Base-by-base conservation (phyloP, 2,888 invertebrate species). In the Drosophila robusta region DNA sequence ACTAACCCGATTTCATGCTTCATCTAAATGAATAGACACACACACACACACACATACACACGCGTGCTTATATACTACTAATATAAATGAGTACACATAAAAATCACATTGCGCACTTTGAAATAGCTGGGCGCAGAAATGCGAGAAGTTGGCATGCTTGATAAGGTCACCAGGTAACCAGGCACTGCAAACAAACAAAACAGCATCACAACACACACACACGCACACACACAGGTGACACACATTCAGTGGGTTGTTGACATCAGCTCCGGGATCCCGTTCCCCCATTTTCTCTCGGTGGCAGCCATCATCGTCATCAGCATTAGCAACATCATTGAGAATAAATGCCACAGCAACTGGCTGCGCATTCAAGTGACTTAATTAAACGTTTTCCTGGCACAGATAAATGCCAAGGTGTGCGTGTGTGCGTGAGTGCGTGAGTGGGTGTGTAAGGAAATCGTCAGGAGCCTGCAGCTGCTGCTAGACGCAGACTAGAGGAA, bases 281-380 rank as follows among this genome's bases (percentile, higher is more conserved):
- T 45, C 32, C 9, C 11, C 11, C 11, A 11, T n/a, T n/a, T n/a
- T 2, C 18, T 2, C 24, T 50, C 61, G 50, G 29, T 24, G 44
- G 50, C 45, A 47, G 57, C 34, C 57, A 65, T 64, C 78, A 64
- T 65, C 67, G 71, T 77, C 83, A 83, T 86, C 84, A 86, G 65
- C 80, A 83, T 82, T 82, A 83, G 80, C 78, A 86, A 83, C 87
- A 77, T 81, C 87, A 83, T 81, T 86, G 80, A 83, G 84, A 86
- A 75, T 83, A 86, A 86, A 80, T 86, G 87, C 80, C 80, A 86
- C 69, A 83, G 74, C 84, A 82, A 83, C 83, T 66, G 68, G 74
- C 73, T 78, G 78, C 84, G 84, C 82, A 82, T 82, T 84, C 76
- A 80, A 84, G 84, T 82, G 84, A 84, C 84, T 84, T 84, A 84